Base-by-base conservation (phyloP, 2,797 vertebrate genomes). In the Anguilla pacifica region DNA sequence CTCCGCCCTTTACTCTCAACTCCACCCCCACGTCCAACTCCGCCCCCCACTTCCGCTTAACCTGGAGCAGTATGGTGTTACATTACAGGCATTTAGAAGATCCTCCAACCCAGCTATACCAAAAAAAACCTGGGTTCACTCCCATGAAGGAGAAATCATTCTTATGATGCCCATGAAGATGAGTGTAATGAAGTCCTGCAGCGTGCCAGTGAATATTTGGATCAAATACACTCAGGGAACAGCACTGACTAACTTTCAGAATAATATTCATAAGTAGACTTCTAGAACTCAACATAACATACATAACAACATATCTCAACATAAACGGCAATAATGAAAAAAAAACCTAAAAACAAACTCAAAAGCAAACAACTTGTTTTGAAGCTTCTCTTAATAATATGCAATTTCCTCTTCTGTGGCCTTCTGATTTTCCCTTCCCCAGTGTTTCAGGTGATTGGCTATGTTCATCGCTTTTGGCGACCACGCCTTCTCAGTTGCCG, bases 201-300 rank as follows among this genome's bases (percentile, higher is more conserved):
- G 83, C 53, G 53, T 84, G 83, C 55, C 83, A 84, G 25, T 35
- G 28, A 35, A n/a, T 39, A 84, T 84, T 59, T 59, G 55, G 28
- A 84, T 84, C 83, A 84, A 84, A 84, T 59, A 17, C 9, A 31
- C 55, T 6, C 28, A 6, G 83, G 22, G 28, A 46, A 25, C 19
- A 19, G 43, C 77, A 25, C 77, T 49, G 77, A 49, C 49, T 84
- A 35, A 35, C 51, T 84, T 84, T 59, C 28, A 59, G 28, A 55
- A 22, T 6, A 35, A 6, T 55, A 53, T 57, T 28, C 15, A 84
- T 35, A 55, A 84, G 39, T 35, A 35, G 28, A 84, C 6, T 19
- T 77, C 25, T 22, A 49, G 9, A 31, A 83, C 46, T n/a, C n/a
- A n/a, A n/a, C n/a, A n/a, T n/a, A n/a, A n/a, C n/a, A n/a, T n/a